Conservation (phyloP, 1,140 invertebrate genomes). For the Eulimnadia texana region DNA sequence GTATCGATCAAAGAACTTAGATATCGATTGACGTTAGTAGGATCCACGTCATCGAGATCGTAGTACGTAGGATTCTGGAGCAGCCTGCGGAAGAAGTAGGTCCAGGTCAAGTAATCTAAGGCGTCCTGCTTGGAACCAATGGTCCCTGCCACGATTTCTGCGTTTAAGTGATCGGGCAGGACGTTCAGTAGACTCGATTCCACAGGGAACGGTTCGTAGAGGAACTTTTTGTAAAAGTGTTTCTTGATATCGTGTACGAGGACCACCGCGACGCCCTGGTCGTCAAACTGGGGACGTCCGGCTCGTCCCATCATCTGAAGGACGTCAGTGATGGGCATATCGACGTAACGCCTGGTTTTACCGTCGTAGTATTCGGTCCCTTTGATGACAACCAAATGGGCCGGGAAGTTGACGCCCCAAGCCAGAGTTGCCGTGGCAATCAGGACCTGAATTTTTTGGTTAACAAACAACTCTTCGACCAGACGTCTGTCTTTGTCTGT, state of each 20-base stretch:
- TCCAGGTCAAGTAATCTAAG: conserved; percentile 95
- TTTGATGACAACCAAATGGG: conserved; percentile 69
- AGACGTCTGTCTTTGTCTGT: conserved; percentile 79
- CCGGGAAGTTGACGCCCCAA: conserved; percentile 98
- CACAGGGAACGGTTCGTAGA: conserved; percentile 98
- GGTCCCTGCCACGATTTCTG: conserved; percentile 78
- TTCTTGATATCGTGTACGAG: conserved; percentile 97
- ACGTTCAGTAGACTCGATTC: conserved; percentile 87
- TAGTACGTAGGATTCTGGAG: conserved; percentile 91
- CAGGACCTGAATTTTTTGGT: conserved; percentile 91
- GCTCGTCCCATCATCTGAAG: conserved; percentile 99
- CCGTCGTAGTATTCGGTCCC: conserved; percentile 98
- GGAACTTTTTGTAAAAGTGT: conserved; percentile 97
- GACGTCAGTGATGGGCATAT: conserved; percentile 98
- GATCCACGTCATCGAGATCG: conserved; percentile 58
- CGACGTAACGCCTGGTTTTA: conserved; percentile 88
- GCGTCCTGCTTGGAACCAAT: conserved; percentile 84
- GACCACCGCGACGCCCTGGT: conserved; percentile 82
- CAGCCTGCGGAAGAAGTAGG: conserved; percentile 88
- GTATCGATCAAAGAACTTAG: conserved; percentile 61
- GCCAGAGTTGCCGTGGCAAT: conserved; percentile 94
- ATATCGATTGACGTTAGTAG: conserved; percentile 54
- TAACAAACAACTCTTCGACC: conserved; percentile 90
- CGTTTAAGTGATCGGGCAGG: conserved; percentile 92
- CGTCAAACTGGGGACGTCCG: conserved; percentile 90